Evolutionary conservation across 2,797 vertebrate species (phyloP).

Genomic region (Parambassis ranga): DNA sequence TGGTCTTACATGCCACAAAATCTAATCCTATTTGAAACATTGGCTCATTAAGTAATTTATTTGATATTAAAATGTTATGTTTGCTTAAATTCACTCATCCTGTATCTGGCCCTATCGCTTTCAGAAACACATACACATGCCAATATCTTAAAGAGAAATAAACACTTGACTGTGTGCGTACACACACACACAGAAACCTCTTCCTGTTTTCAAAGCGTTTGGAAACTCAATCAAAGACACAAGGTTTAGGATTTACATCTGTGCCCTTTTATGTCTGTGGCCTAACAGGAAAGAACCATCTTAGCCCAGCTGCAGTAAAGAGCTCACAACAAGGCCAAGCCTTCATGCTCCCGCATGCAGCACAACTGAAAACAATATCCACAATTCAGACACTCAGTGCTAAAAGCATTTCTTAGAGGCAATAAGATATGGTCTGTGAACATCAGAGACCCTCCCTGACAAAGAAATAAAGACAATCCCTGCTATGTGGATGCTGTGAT

Average conservation of each 20-base stretch:
- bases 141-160: slow-evolving; percentile 63
- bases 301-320: slow-evolving; percentile 74
- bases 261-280: slow-evolving; percentile 79
- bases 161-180: slow-evolving; percentile 33
- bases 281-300: slow-evolving; percentile 74
- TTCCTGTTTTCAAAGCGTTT: slow-evolving; percentile 78
- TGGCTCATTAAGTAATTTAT: slow-evolving; percentile 15
- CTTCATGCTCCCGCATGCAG: slow-evolving; percentile 68
- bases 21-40: slow-evolving; percentile 15
- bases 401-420: slow-evolving; percentile 67
- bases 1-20: neutral
- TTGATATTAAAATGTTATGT: slow-evolving; percentile 24
- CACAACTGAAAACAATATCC: slow-evolving; percentile 72
- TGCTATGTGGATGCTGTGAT: slow-evolving; percentile 42
- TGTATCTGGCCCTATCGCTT: slow-evolving; percentile 35
- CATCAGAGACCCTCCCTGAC: slow-evolving; percentile 56
- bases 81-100: slow-evolving; percentile 24
- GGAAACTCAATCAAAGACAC: slow-evolving; percentile 80
- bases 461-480: slow-evolving; percentile 52
- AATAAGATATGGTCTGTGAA: slow-evolving; percentile 64
- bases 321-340: slow-evolving; percentile 67
- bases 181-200: slow-evolving; percentile 61
- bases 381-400: slow-evolving; percentile 65
- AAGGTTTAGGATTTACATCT: slow-evolving; percentile 83
- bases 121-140: slow-evolving; percentile 52